Base-by-base conservation (phyloP, 1,140 invertebrate species). In the Odontomachus brunneus region DNA sequence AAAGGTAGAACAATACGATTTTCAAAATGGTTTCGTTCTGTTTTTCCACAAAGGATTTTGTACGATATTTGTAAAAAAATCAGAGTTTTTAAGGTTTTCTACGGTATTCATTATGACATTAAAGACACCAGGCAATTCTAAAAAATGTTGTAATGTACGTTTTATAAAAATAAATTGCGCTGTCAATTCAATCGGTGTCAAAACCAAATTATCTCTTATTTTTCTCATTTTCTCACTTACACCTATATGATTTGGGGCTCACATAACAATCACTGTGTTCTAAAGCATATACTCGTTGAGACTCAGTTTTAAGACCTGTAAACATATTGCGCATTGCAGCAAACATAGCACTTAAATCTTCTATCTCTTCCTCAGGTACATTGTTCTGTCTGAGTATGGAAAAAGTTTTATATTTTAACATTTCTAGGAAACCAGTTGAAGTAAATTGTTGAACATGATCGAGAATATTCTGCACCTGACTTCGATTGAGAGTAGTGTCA, bases 11-110 rank as follows among this genome's bases (percentile, higher is more conserved):
- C 24, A 59, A 44, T 22, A 44, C 33, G 19, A 1, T 59, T 19
- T 59, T 11, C 11, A 0, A 59, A 73, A 73, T 59, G 24, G 0
- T 71, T 59, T 59, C 2, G 29, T 69, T n/a, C n/a, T n/a, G 19
- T 71, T 71, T 71, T 71, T 53, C 67, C 67, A 55, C 5, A 71
- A 5, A 29, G 17, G 12, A n/a, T 49, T 71, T 3, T 71, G 51
- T 55, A 71, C 55, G 33, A 71, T 55, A 33, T 71, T 71, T 9
- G 67, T 71, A 71, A 71, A n/a, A n/a, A n/a, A n/a, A n/a, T n/a
- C n/a, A n/a, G n/a, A n/a, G n/a, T n/a, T n/a, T n/a, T n/a, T n/a
- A n/a, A n/a, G n/a, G n/a, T n/a, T n/a, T n/a, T n/a, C n/a, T n/a
- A n/a, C 33, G 12, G 49, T 49, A 67, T 49, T 51, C 33, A 49